A percentile compares a stretch with the other conserved stretches of the same genome.
phyloP scores from a whole-genome alignment of 2,797 vertebrate genomes.

The Rhinophrynus dorsalis region DNA sequence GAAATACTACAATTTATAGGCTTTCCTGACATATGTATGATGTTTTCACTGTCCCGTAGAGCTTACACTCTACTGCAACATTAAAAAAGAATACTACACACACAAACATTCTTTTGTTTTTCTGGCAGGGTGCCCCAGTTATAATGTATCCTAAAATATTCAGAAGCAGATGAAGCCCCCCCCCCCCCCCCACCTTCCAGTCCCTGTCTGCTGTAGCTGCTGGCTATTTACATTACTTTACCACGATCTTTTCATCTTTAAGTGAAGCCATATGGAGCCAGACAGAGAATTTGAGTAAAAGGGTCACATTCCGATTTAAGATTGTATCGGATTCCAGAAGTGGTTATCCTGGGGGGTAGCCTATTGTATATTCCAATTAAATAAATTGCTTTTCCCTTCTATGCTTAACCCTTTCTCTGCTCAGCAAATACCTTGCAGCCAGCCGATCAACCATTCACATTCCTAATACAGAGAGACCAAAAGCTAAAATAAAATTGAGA shows the following conservation, averaged over 20 bases:
- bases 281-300: conserved; percentile 22
- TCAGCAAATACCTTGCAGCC: no score
- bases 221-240: conserved; percentile 13
- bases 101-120: no score
- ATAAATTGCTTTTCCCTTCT: neutral
- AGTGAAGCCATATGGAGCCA: conserved; percentile 14
- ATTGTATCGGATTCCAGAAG: conserved; percentile 14
- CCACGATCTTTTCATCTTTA: conserved; percentile 15
- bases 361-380: neutral
- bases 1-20: no score
- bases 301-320: conserved; percentile 13
- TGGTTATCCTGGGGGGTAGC: neutral
- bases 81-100: neutral
- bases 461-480: no score
- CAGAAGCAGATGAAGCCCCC: neutral
- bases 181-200: no score
- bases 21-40: no score
- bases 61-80: neutral
- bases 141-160: neutral
- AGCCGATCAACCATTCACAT: no score
- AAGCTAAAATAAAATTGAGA: no score
- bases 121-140: neutral
- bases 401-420: conserved; percentile 7
- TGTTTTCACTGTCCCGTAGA: no score
- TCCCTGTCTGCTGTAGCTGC: conserved; percentile 2